Evolutionary conservation across 2,888 invertebrate genomes (phyloP), one percentile per base, ranked within the genome.

Genomic region (Melinaea marsaeus): DNA sequence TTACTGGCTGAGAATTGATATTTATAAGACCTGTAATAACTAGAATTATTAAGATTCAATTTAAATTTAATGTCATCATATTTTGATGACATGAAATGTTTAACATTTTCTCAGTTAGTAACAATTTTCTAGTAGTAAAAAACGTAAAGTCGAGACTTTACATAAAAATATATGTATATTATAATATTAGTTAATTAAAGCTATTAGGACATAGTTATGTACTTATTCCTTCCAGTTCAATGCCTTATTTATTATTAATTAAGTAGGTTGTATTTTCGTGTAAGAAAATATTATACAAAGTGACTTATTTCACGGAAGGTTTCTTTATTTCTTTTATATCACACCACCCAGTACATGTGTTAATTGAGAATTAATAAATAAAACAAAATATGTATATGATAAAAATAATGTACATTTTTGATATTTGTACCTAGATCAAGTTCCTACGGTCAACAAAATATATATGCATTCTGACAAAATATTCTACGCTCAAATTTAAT

Each of bases 231-330:
- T 90, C 90, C 90, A 86, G 68, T 73, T 79, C 70, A 79, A 83
- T 75, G 77, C 81, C 81, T 84, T 84, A 80, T 87, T 88, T 90
- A 89, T 90, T 90, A 90, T 90, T 89, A 88, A 79, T 47, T 69
- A 75, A 74, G 69, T 66, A 69, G 72, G 69, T 61, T 56, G 64
- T 65, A 72, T 67, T 71, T 66, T 58, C 33, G 59, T 58, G 13
- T 64, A 65, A 66, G 59, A 54, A 33, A 61, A 55, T 55, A 46
- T 60, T 63, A 46, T 60, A 59, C 37, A 67, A 37, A 51, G 57
- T 13, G 56, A 32, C 32, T 9, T 51, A 32, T 51, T 32, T 51
- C 32, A 7, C 32, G 51, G 7, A 48, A 22, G 11, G 22, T 51
- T 32, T 51, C 32, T n/a, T n/a, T 32, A 32, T 32, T 22, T n/a